Evolutionary conservation across 2,888 invertebrate species (phyloP), one percentile per base, ranked within the genome.

Genomic region (Athripsodes cinereus): DNA sequence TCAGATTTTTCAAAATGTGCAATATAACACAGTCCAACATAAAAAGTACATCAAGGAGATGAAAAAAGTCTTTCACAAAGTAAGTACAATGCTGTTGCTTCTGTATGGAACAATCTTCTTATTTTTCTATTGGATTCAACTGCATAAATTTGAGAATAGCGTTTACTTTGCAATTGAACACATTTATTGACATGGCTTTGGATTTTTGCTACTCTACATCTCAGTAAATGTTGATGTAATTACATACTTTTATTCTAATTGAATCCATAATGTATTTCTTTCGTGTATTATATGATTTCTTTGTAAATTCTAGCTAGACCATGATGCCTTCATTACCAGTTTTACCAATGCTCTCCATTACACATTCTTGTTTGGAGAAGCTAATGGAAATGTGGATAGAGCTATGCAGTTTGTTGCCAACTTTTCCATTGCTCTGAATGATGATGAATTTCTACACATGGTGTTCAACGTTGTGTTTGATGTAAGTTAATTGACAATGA

Each of bases 321-420:
- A 84, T 63, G 75, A 82, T 20, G 70, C 70, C 1, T 91, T 91
- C 67, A 77, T 82, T 62, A 72, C 78, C 44, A 81, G 81, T 40
- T 89, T 90, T 65, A 79, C 83, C 40, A 78, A 80, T 66, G 84
- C 85, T 49, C 70, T 90, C 1, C 81, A 80, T 64, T 78, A 85
- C 55, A 75, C 85, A 21, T 81, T 91, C 67, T 78, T 83, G 1
- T 80, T 82, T 53, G 84, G 83, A 11, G 87, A 89, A 64, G 80
- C 82, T 13, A 85, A 87, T 68, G 81, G 84, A 8, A 81, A 81
- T 66, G 84, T 89, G 0, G 85, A 88, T 65, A 76, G 85, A 35
- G 82, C 83, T 0, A 72, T 91, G 1, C 78, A 84, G 60, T 91
- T 89, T 74, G 83, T 86, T 21, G 84, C 88, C 0, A 85, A 84